Evolutionary conservation across 37 sponge, comb jelly and placozoan species (phyloP), one percentile per base, ranked within the genome.

Genomic region (Beroe ovata): DNA sequence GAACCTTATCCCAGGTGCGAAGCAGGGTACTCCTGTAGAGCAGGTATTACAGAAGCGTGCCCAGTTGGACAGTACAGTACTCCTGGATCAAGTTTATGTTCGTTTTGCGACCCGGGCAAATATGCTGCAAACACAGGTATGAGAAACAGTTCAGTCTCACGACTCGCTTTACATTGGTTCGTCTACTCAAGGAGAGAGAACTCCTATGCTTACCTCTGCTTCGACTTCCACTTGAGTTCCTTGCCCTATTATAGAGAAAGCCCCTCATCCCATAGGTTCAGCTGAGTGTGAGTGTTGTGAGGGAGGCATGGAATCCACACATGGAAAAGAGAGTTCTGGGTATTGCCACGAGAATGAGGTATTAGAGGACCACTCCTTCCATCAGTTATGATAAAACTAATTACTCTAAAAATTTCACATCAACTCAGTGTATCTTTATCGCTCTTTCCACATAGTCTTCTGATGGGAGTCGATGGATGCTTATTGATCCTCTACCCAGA

Each of bases 301-400:
- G 4, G 84, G 54, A 1, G 84, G 84, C 0, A 77, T 77, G 84
- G 84, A 77, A 25, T 42, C 54, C 33, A 77, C 84, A 3, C 54
- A 42, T 28, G 84, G 38, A 2, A 77, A 77, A 19, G 23, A 39
- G 41, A 36, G 38, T 3, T 77, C 54, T 42, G 84, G 33, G 8
- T 77, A 77, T 54, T 77, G 84, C 47, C 84, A 30, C 21, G 84
- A 77, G 28, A 77, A 77, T 20, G 84, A 77, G 84, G 84, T 77
- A 40, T 42, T 77, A 26, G 8, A 25, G 29, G 63, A 23, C 4
- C n/a, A n/a, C n/a, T n/a, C n/a, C n/a, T n/a, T n/a, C n/a, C n/a
- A n/a, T n/a, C n/a, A n/a, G n/a, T n/a, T n/a, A n/a, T n/a, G n/a
- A n/a, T n/a, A n/a, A n/a, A n/a, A n/a, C n/a, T n/a, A n/a, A n/a